Base-by-base conservation (phyloP, 2,888 invertebrate species). In the Anorthoa munda region DNA sequence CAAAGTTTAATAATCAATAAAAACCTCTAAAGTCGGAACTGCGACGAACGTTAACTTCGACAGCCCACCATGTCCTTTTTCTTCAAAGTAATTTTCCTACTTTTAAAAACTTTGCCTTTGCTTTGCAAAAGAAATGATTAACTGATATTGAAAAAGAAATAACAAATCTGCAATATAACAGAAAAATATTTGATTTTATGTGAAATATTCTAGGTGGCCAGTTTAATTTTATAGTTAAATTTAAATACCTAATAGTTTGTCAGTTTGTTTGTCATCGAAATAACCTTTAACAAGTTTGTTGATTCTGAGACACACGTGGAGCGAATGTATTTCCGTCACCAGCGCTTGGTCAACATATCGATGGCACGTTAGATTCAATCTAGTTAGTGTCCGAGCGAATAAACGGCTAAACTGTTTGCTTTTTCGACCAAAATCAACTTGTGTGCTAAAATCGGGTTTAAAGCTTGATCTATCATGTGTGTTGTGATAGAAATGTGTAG, bases 361-460 rank as follows among this genome's bases (percentile, higher is more conserved):
- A 71, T 48, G 12, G 51, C 53, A 51, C 58, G 63, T 71, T 79
- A 64, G 31, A 59, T n/a, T 21, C 12, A 63, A 79, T 71, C 51
- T 5, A 79, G 79, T 76, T 76, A 79, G 51, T 64, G 45, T 58
- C 18, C 46, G 15, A 63, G 26, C 51, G 23, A 79, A 63, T 79
- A 58, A 48, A 69, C 61, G 46, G 46, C 12, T 63, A 23, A 75
- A 76, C 72, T 64, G 72, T 64, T 56, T 70, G 46, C 23, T 58
- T 63, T 76, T 79, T 63, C 23, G 58, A 48, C 72, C 51, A 53
- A 59, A 79, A 71, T 71, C 31, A 58, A 79, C 70, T 51, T 48
- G 31, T 61, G 79, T 71, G 72, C 31, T 46, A 58, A 70, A 78
- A 31, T 23, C 51, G 15, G 46, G 12, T 76, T 58, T 56, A 48